These are phyloP conservation scores for Drosophila yakuba DNA, from an alignment of 1,140 invertebrate species.

Conservation along the genomic window DNA sequence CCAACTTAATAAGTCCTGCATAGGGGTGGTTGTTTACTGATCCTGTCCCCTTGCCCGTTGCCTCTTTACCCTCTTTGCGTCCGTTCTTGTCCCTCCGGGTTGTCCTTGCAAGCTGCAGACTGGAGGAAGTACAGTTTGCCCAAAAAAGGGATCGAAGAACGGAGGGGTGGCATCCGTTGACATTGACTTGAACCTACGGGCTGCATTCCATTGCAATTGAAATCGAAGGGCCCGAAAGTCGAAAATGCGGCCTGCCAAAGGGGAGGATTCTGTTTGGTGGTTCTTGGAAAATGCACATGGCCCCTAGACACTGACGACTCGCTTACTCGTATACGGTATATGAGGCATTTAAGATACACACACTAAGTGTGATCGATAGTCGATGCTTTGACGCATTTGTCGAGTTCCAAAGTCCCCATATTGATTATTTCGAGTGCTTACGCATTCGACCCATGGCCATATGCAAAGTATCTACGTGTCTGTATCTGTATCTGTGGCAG, in stretches of 20 bases:
- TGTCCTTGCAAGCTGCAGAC: constrained; percentile 70
- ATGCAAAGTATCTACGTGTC: constrained; percentile 60
- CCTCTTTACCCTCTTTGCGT: constrained; percentile 22
- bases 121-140: constrained; percentile 58
- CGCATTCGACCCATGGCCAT: constrained; percentile 60
- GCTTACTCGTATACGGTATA: too few species aligned
- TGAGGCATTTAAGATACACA: constrained; percentile 16
- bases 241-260: constrained; percentile 33
- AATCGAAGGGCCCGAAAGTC: constrained; percentile 31
- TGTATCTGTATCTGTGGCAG: constrained; percentile 27
- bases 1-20: constrained; percentile 40
- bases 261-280: constrained; percentile 58
- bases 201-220: constrained; percentile 77
- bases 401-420: constrained; percentile 71
- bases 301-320: constrained; percentile 21
- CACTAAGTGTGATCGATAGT: constrained; percentile 32
- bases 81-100: constrained; percentile 31
- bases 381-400: constrained; percentile 54
- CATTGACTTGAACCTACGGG: constrained; percentile 67
- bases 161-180: constrained; percentile 65
- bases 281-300: constrained; percentile 68
- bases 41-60: constrained; percentile 14
- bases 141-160: constrained; percentile 33
- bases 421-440: constrained; percentile 79
- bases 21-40: constrained; percentile 32